Evolutionary conservation across 2,113 vertebrate species (phyloP), one percentile per base, ranked within the genome.

Genomic region (Ciconia maguari): DNA sequence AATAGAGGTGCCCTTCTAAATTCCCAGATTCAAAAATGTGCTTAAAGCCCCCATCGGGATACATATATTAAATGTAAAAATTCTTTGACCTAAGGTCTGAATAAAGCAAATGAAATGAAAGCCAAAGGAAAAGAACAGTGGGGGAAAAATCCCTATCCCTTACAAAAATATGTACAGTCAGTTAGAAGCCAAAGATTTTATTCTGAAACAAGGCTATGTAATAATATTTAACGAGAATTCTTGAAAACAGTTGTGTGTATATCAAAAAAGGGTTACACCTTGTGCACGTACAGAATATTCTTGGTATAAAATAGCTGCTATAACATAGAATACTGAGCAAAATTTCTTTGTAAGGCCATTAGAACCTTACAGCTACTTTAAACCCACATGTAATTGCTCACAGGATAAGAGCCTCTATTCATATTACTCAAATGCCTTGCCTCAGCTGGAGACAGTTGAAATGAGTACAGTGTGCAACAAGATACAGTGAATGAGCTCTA

Each of bases 371-470:
- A 87, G 75, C 38, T 92, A 61, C 89, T 72, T 88, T 90, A 72
- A 77, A 60, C 69, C 30, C 64, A 77, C 1, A 1, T 94, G 93
- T 96, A 98, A 96, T 95, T 89, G 83, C 48, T 76, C 54, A 90
- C 94, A 93, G 87, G 94, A 96, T 89, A 90, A 96, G 21, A 94
- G 36, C 54, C n/a, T 93, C 83, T 65, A 92, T 94, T 97, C 90
- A 77, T 87, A 92, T 94, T 83, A 86, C 66, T 82, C 83, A 93
- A 89, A 96, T 95, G 94, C 95, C 80, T 97, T 94, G 81, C 74
- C 95, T 95, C 74, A 89, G 89, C 27, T 95, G 90, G 94, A 94
- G 62, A 42, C 65, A 94, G 83, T n/a, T 94, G 84, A 93, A 97
- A 97, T 83, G 86, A 97, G 79, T 86, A 83, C 87, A 83, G 65